Percentiles rank a stretch among this genome's conserved stretches.
These are phyloP conservation scores for Dione juno DNA, from an alignment of 2,888 invertebrate species.

Conservation along the genomic window DNA sequence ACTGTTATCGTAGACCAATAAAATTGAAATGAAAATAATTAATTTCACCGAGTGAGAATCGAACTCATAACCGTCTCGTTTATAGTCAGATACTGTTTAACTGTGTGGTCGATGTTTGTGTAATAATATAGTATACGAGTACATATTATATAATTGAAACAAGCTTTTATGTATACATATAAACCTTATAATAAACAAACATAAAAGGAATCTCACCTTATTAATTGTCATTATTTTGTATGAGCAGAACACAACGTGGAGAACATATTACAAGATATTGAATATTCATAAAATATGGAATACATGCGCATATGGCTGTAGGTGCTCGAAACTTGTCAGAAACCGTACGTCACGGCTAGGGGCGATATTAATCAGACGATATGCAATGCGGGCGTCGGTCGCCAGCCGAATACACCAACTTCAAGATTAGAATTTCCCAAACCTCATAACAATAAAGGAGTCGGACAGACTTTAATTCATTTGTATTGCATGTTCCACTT, in stretches of 20 bases:
- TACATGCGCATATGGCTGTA: slow-evolving; percentile 34
- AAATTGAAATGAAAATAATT: too few relatives aligned
- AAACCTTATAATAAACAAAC: background rate
- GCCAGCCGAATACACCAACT: slow-evolving; percentile 62
- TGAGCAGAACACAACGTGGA: background rate
- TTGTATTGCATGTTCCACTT: too few relatives aligned
- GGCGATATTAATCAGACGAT: slow-evolving; percentile 76
- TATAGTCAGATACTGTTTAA: too few relatives aligned
- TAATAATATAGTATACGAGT: too few relatives aligned
- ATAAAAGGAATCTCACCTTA: background rate
- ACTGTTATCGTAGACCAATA: too few relatives aligned
- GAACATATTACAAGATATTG: background rate
- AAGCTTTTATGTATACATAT: too few relatives aligned
- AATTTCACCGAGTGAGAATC: too few relatives aligned
- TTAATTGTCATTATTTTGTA: slow-evolving; percentile 6
- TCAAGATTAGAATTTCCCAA: slow-evolving; percentile 70
- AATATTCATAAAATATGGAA: slow-evolving; percentile 27
- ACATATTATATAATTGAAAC: too few relatives aligned
- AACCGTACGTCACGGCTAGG: slow-evolving; percentile 58
- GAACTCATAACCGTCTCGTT: too few relatives aligned
- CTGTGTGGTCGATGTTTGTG: too few relatives aligned
- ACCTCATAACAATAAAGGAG: slow-evolving; percentile 72
- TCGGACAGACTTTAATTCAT: slow-evolving; percentile 59
- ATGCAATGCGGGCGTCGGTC: slow-evolving; percentile 62
- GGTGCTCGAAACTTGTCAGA: slow-evolving; percentile 64